phyloP scores from a whole-genome alignment of 1,140 invertebrate species.

The Drosophila pseudoananassae region DNA sequence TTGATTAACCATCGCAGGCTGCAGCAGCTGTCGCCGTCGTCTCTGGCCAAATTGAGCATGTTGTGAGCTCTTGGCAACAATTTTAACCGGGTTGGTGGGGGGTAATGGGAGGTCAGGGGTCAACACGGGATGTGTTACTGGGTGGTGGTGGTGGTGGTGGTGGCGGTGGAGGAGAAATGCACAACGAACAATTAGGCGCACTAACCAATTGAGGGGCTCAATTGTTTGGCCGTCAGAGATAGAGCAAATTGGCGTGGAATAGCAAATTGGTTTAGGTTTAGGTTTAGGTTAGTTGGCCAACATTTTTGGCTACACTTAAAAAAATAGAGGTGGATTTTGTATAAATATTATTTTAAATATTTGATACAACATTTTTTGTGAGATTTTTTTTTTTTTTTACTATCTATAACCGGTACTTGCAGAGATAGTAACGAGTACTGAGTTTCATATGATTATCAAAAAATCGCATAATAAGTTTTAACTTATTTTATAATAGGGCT shows the following conservation, averaged over 20 bases:
- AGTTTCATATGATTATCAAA: too few relatives aligned
- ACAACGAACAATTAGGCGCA: slow-evolving; percentile 41
- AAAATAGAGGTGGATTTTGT: background rate
- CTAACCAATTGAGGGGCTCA: slow-evolving; percentile 44
- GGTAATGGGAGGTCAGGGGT: background rate
- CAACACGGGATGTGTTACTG: background rate
- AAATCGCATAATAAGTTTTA: too few relatives aligned
- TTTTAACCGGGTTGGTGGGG: background rate
- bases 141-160: background rate
- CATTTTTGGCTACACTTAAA: slow-evolving; percentile 1
- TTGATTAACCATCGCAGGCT: slow-evolving; percentile 68
- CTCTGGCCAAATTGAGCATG: slow-evolving; percentile 49
- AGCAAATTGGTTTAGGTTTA: slow-evolving; percentile 2
- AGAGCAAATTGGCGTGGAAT: slow-evolving; percentile 21
- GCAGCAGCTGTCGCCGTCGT: slow-evolving; percentile 53
- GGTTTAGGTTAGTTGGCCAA: background rate
- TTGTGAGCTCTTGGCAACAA: slow-evolving; percentile 20
- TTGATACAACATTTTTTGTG: background rate
- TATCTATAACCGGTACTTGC: too few relatives aligned
- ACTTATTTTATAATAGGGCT: too few relatives aligned
- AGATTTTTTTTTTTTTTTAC: background rate
- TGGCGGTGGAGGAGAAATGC: slow-evolving; percentile 6
- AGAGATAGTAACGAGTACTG: too few relatives aligned
- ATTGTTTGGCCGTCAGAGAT: slow-evolving; percentile 29
- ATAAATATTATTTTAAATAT: too few relatives aligned